phyloP scores from a whole-genome alignment of 1,140 invertebrate species.

The Pentalonia nigronervosa region DNA sequence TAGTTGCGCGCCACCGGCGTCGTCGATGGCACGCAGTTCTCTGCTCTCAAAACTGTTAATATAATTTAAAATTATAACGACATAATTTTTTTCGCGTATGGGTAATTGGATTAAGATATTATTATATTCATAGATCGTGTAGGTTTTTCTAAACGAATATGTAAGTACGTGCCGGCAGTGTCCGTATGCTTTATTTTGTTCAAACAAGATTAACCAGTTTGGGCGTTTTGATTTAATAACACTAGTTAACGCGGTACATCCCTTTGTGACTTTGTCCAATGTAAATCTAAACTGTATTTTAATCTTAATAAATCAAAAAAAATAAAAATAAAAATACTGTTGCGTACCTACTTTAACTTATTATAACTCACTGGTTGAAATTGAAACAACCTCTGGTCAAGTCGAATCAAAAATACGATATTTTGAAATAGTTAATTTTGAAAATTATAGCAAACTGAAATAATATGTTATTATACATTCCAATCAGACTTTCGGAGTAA shows the following conservation, averaged over 20 bases:
- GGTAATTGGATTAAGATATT: constrained; percentile 17
- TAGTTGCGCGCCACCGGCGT: neutral
- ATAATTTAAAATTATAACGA: neutral
- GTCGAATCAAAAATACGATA: neutral
- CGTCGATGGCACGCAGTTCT: neutral
- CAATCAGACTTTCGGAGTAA: neutral
- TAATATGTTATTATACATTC: neutral
- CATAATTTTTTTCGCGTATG: neutral
- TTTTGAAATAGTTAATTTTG: neutral
- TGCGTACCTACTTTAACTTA: neutral
- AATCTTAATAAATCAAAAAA: constrained; percentile 24
- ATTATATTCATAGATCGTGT: neutral
- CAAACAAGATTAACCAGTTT: constrained; percentile 56
- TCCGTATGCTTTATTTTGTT: neutral
- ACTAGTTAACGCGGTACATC: constrained; percentile 26
- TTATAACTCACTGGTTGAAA: neutral
- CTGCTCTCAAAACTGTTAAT: neutral
- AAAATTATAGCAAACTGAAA: neutral
- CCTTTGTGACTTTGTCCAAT: constrained; percentile 26
- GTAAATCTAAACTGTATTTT: neutral
- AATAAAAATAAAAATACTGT: neutral
- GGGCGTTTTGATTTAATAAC: constrained; percentile 43
- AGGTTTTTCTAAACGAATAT: neutral
- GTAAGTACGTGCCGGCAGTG: neutral
- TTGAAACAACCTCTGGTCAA: neutral